Conservation (phyloP, 2,113 vertebrate species). For the Willisornis vidua region DNA sequence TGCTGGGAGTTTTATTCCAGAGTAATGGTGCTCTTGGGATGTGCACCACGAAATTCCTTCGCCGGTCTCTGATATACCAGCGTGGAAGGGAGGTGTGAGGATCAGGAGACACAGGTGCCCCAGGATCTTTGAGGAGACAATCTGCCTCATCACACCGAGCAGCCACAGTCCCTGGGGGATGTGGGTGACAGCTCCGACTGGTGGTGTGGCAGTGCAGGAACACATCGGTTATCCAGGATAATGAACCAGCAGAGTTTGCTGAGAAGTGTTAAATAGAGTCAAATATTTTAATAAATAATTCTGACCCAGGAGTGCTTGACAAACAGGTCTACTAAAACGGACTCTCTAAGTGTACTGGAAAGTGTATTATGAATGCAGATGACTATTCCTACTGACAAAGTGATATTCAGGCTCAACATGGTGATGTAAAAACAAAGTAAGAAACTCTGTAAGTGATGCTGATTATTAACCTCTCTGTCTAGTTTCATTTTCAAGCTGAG, state of each 20-base stretch:
- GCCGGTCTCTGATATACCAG: neutral
- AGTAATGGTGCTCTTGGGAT: neutral
- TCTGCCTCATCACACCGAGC: neutral
- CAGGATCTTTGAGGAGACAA: neutral
- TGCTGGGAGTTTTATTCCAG: neutral
- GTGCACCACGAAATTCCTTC: neutral
- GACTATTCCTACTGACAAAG: neutral
- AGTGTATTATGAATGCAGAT: neutral
- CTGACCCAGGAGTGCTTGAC: neutral
- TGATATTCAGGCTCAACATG: neutral
- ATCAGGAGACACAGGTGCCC: neutral
- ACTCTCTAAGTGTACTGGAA: neutral
- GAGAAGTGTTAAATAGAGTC: neutral
- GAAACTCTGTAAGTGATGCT: neutral
- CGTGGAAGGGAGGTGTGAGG: neutral
- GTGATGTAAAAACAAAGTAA: neutral
- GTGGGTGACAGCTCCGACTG: neutral
- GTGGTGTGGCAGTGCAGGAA: neutral
- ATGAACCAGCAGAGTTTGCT: neutral
- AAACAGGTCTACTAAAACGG: neutral
- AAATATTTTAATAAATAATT: neutral
- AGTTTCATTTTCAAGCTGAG: slow-evolving; percentile 8
- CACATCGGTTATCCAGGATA: neutral
- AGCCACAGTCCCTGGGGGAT: neutral
- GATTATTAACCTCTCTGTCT: neutral